Evolutionary conservation across 2,888 invertebrate genomes (phyloP), one percentile per base, ranked within the genome.

Genomic region (Drosophila atripex): DNA sequence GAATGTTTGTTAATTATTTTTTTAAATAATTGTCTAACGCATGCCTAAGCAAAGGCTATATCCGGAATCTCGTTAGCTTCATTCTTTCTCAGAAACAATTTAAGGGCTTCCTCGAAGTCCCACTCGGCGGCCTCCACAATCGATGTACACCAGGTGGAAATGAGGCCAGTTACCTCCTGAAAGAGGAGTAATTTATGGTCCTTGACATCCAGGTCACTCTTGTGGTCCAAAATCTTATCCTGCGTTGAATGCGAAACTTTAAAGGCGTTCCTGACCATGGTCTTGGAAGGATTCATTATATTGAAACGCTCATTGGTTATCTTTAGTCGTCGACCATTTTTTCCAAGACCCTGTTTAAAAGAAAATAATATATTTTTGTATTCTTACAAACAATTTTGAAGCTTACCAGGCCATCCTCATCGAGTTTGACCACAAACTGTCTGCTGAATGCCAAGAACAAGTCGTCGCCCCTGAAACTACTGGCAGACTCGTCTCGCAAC

Each of bases 291-390:
- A 66, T 80, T 89, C 54, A 75, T 76, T 1, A 90, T 78, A 38
- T 77, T 87, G 0, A 90, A 73, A 7, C 82, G 82, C 41, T 90
- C 91, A 16, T 91, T 90, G 9, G 82, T 73, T 45, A 90, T 90
- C 68, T 78, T 77, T 60, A 88, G 76, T 11, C 77, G 76, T 2
- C 50, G 59, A 1, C 71, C 79, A 1, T 41, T 14, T 12, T 66
- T 71, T 2, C 89, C 71, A 12, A 83, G 38, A 7, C 90, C 90
- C 91, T 90, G 7, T 57, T 45, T 25, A 7, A 38, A 47, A 12
- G 4, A 14, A 14, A 11, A 18, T 5, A n/a, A 28, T n/a, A n/a
- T 2, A 35, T 23, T 18, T n/a, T 3, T 6, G 2, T n/a, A 5
- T 21, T 32, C 4, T n/a, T 46, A 4, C 6, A 9, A 11, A 3